Percentiles rank a stretch among this genome's conserved stretches.
phyloP scores from a whole-genome alignment of 2,113 vertebrate genomes.

The Myrmecophaga tridactyla region DNA sequence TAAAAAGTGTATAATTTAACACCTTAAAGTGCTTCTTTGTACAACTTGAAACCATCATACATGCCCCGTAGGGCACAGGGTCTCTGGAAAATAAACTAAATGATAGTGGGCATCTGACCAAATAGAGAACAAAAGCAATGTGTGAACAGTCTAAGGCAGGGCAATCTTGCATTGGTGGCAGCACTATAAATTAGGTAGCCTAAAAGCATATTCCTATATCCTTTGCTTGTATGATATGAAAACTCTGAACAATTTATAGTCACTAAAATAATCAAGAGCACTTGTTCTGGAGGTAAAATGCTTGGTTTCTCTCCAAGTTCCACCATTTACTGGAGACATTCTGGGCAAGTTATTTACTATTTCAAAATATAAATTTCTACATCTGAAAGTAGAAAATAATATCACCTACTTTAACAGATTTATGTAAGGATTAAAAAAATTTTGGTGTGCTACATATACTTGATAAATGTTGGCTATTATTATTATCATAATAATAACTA shows the following conservation, averaged over 20 bases:
- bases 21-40: not conserved
- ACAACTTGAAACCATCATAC: not conserved
- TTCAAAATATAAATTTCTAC: not conserved
- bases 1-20: not conserved
- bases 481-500: not conserved
- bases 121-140: not conserved
- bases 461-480: not conserved
- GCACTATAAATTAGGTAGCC: not conserved
- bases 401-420: not conserved
- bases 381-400: not conserved
- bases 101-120: not conserved
- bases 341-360: not conserved
- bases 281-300: not conserved
- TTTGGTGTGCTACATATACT: not conserved
- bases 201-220: not conserved
- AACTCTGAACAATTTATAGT: not conserved
- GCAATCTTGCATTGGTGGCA: not conserved
- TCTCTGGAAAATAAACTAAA: not conserved
- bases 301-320: not conserved
- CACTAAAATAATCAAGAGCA: not conserved
- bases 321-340: not conserved
- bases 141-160: not conserved
- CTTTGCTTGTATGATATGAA: not conserved
- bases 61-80: not conserved
- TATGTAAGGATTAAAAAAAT: not conserved